Base-by-base conservation (phyloP, 2,888 invertebrate genomes). In the Corbicula japonica region DNA sequence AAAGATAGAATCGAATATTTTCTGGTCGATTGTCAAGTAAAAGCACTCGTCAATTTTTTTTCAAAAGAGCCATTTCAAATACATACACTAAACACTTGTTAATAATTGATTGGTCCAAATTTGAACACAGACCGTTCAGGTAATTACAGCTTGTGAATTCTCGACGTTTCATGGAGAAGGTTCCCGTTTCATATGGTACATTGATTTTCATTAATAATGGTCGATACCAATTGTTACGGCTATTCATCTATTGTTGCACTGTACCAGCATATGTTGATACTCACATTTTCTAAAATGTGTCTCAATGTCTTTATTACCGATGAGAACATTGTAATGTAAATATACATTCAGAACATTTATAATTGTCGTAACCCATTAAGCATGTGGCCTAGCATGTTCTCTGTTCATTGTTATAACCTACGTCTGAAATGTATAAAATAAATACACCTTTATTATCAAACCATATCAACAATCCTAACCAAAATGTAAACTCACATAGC, bases 1-100 rank as follows among this genome's bases (percentile, higher is more conserved):
- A 65, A 73, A 73, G 63, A 62, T 69, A 60, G 54, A 62, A 78
- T 78, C 73, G 78, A 78, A 62, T 54, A 56, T 60, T 68, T 62
- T 50, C 52, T 44, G 58, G 73, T 78, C 78, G 73, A 78, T 78
- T 68, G 18, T 23, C 54, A 46, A 54, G 62, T 73, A 56, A 69
- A 60, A 69, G 63, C 48, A 41, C 50, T 66, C 52, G 69, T 69
- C 78, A 58, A 73, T 69, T 28, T 48, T 75, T 54, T 73, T 69
- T 62, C 69, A 62, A 69, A 58, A 62, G 56, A 63, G 62, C 30
- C 46, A 48, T 54, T 46, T 58, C 63, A 28, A 34, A 54, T 62
- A 63, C 70, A 62, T 63, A 69, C 58, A 48, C n/a, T n/a, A 63
- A 34, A 30, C 58, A n/a, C 44, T 52, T 69, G 63, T 63, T 56